Conservation (phyloP, 1,140 invertebrate species). For the Zelostemma sp. region DNA sequence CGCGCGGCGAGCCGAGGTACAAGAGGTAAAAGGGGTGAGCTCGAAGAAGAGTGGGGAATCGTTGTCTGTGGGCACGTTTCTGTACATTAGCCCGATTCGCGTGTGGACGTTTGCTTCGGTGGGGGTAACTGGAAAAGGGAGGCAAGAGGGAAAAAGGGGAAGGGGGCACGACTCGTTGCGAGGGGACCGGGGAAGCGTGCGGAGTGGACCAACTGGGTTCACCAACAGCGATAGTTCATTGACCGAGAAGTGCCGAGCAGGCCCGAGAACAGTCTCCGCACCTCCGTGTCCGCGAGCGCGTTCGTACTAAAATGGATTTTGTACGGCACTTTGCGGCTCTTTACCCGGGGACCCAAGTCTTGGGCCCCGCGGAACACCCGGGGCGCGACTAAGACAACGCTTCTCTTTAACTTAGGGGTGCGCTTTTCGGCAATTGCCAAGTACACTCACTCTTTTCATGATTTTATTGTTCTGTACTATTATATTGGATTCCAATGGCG, state of each 20-base stretch:
- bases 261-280: slow-evolving; percentile 62
- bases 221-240: slow-evolving; percentile 68
- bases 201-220: slow-evolving; percentile 71
- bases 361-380: slow-evolving; percentile 18
- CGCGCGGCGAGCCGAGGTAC: slow-evolving; percentile 40
- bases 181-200: slow-evolving; percentile 58
- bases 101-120: no score
- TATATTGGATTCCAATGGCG: no score
- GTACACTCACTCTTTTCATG: no score
- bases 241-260: slow-evolving; percentile 72
- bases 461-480: no score
- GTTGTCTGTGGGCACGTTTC: slow-evolving; percentile 36
- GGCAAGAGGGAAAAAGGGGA: slow-evolving; percentile 54
- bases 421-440: no score
- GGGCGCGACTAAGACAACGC: slow-evolving; percentile 9
- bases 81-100: no score
- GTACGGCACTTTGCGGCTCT: slow-evolving; percentile 53
- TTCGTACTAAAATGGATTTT: slow-evolving; percentile 63
- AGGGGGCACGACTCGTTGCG: slow-evolving; percentile 61
- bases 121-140: slow-evolving; percentile 25
- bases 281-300: slow-evolving; percentile 37
- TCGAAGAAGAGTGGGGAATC: slow-evolving; percentile 29
- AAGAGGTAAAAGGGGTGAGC: slow-evolving; percentile 20
- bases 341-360: slow-evolving; percentile 31
- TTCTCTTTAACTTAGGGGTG: no score